Evolutionary conservation across 2,113 vertebrate species (phyloP), one percentile per base, ranked within the genome.

Genomic region (Todiramphus chloris): DNA sequence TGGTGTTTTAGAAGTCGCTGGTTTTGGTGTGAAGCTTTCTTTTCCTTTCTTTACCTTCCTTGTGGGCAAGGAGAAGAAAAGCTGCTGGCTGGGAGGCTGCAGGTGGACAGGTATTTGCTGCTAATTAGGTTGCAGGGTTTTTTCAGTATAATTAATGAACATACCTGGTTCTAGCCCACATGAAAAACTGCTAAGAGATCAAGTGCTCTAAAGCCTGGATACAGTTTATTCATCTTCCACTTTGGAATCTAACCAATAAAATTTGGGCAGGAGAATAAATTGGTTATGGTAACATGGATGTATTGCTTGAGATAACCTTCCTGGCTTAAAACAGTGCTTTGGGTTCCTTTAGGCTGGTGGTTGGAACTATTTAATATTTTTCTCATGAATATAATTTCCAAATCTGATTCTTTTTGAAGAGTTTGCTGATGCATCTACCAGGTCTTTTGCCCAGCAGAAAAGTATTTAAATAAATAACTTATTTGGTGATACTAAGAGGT

Each of bases 381-480:
- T 91, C 16, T 37, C 13, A 59, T 77, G 73, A 46, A 5, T 55
- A 58, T 58, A 2, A 33, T 70, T 92, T 72, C 3, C 55, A 75
- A 89, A 82, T 73, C 17, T 31, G 30, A 33, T 55, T 90, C 5
- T 95, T 85, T 90, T 37, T 80, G 31, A 88, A 95, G 82, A 96
- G 72, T 87, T 95, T 96, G 69, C 76, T 83, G 95, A 81, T 53
- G 73, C 39, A 70, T 97, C 94, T 96, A 81, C 83, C 92, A 92
- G 62, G 55, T 89, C 76, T 89, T 67, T 28, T 94, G 85, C 81
- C 62, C 82, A 94, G 80, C 93, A 88, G 44, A 25, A 72, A 68
- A 63, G n/a, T 84, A 59, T 96, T 94, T 95, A 69, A 96, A 94
- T 95, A 70, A 83, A 77, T 62, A 96, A 55, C 74, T 90, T 94